phyloP scores from a whole-genome alignment of 2,113 vertebrate species.

The Corythoichthys intestinalis region DNA sequence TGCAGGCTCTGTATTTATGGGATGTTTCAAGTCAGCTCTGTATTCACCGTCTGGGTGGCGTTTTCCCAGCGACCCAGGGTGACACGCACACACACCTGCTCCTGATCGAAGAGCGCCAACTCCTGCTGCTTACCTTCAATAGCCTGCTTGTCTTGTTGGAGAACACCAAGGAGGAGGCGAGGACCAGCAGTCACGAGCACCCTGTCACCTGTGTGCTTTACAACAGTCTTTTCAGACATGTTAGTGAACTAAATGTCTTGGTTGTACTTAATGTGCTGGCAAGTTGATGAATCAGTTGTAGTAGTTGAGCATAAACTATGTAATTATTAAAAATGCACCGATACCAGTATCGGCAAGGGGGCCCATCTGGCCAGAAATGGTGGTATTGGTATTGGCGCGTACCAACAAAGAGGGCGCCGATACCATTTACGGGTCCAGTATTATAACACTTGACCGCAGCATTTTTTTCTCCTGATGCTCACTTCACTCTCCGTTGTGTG shows the following conservation, averaged over 20 bases:
- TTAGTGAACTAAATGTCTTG: conserved; percentile 13
- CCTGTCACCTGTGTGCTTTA: conserved; percentile 73
- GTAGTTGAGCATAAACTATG: not conserved
- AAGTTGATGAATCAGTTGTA: not conserved
- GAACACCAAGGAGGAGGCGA: conserved; percentile 50
- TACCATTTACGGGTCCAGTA: too few species aligned
- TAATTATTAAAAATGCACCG: not conserved
- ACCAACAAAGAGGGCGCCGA: too few species aligned
- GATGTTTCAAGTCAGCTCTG: conserved; percentile 55
- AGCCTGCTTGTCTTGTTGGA: conserved; percentile 71
- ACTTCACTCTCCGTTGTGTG: too few species aligned
- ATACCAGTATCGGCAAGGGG: too few species aligned
- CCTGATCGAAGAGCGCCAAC: conserved; percentile 45
- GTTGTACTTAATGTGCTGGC: not conserved
- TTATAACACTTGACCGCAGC: too few species aligned
- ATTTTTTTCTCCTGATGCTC: too few species aligned
- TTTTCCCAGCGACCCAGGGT: conserved; percentile 47
- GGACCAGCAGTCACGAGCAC: conserved; percentile 65
- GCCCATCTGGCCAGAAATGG: too few species aligned
- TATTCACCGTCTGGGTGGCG: conserved; percentile 37
- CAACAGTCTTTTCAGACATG: conserved; percentile 67
- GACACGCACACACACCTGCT: conserved; percentile 43
- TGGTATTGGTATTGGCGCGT: too few species aligned
- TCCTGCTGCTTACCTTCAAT: conserved; percentile 59
- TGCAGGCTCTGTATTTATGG: conserved; percentile 57